Percentiles rank a stretch among this genome's conserved stretches.
Conservation (phyloP, 2,888 invertebrate species). For the Chalcosyrphus nemorum region DNA sequence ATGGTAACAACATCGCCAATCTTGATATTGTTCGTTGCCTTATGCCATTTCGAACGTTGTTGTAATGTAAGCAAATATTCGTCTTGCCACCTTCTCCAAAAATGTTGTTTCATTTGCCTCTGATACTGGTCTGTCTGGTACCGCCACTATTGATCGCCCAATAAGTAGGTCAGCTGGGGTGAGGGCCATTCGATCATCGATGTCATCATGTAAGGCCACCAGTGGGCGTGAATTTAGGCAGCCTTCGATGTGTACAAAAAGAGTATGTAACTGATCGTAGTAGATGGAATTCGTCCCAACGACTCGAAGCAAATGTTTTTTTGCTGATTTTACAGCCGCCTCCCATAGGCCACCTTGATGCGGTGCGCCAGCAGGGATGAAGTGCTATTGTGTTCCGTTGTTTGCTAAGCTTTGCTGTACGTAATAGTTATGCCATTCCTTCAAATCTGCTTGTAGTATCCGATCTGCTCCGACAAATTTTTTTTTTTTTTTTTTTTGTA, state of each 20-base stretch:
- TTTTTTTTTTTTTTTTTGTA: no score
- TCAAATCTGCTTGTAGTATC: neutral
- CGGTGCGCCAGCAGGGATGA: slow-evolving; percentile 36
- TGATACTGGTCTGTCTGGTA: slow-evolving; percentile 25
- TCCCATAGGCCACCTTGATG: slow-evolving; percentile 42
- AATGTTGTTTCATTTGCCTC: slow-evolving; percentile 39
- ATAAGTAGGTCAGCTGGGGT: slow-evolving; percentile 29
- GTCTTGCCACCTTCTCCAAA: slow-evolving; percentile 21
- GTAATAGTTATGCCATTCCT: no score
- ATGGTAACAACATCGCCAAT: slow-evolving; percentile 37
- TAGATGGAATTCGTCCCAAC: slow-evolving; percentile 30
- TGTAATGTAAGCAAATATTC: slow-evolving; percentile 29
- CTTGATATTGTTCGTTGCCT: slow-evolving; percentile 6
- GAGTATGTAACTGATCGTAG: slow-evolving; percentile 28
- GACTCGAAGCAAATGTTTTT: slow-evolving; percentile 36
- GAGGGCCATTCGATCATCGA: slow-evolving; percentile 37
- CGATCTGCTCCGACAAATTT: slow-evolving; percentile 17
- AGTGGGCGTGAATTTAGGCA: slow-evolving; percentile 47
- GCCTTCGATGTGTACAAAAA: slow-evolving; percentile 34
- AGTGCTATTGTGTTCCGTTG: slow-evolving; percentile 31
- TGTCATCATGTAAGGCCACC: slow-evolving; percentile 36
- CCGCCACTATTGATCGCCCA: slow-evolving; percentile 34
- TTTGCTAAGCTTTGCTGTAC: no score
- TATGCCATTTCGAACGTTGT: slow-evolving; percentile 28
- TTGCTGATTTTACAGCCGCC: slow-evolving; percentile 40